phyloP scores from a whole-genome alignment of 2,888 invertebrate genomes.

The Crematogaster levior region DNA sequence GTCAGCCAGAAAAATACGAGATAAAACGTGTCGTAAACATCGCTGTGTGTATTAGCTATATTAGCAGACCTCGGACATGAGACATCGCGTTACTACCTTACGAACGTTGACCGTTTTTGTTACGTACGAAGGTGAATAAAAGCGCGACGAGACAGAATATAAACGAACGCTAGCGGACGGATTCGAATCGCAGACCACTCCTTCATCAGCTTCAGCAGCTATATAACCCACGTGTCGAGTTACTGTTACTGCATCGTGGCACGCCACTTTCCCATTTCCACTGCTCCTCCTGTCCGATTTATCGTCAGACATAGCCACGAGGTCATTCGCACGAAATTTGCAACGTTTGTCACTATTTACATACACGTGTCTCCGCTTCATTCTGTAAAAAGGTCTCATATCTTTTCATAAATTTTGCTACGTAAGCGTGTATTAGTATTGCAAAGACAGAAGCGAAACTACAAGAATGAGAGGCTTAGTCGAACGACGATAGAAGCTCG shows the following conservation, averaged over 20 bases:
- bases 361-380: background rate
- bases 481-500: background rate
- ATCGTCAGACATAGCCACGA: slow-evolving; percentile 33
- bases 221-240: slow-evolving; percentile 53
- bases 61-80: background rate
- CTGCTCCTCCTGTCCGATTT: slow-evolving; percentile 62
- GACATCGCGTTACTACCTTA: slow-evolving; percentile 1
- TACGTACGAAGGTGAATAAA: background rate
- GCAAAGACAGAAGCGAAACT: background rate
- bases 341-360: background rate
- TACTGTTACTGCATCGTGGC: slow-evolving; percentile 68
- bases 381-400: background rate
- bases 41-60: background rate
- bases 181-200: slow-evolving; percentile 54
- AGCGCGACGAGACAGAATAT: slow-evolving; percentile 9
- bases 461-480: slow-evolving; percentile 12
- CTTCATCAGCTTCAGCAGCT: slow-evolving; percentile 58
- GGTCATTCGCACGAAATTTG: slow-evolving; percentile 30
- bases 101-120: slow-evolving; percentile 26
- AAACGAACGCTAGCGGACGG: slow-evolving; percentile 26
- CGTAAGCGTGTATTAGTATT: background rate
- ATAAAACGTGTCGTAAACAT: background rate
- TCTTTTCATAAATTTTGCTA: background rate
- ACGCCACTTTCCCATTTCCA: slow-evolving; percentile 74
- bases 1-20: background rate